These are phyloP conservation scores for Geotrypetes seraphini DNA, from an alignment of 2,797 vertebrate species.

Conservation along the genomic window DNA sequence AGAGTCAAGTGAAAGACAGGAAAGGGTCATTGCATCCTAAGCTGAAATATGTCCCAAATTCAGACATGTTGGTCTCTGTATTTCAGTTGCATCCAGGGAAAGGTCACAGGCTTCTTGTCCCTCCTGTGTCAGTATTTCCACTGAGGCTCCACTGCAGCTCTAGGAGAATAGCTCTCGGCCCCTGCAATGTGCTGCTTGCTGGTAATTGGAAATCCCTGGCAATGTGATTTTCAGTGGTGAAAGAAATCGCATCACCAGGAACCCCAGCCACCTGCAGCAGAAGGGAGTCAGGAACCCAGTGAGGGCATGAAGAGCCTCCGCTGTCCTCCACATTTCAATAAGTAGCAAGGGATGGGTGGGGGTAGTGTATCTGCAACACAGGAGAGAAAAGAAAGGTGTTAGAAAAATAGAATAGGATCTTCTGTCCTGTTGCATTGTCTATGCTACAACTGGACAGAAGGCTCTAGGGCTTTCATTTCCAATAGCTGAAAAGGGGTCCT, in stretches of 20 bases:
- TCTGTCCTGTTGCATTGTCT: no score
- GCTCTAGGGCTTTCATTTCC: no score
- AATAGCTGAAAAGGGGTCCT: no score
- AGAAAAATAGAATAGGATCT: no score
- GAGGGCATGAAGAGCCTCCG: no score
- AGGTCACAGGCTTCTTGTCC: neutral
- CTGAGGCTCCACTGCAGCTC: neutral
- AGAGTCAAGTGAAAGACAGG: constrained; percentile 16
- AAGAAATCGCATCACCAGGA: constrained; percentile 95
- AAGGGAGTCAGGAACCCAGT: no score
- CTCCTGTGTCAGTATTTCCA: neutral
- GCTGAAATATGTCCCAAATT: no score
- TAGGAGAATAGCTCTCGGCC: neutral
- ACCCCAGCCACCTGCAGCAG: constrained; percentile 49
- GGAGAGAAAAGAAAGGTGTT: no score
- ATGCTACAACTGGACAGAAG: no score
- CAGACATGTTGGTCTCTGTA: neutral
- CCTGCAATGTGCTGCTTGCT: constrained; percentile 42
- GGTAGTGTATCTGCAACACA: no score
- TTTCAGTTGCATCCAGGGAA: neutral
- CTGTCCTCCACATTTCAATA: no score
- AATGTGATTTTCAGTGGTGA: constrained; percentile 84
- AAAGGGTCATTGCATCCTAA: neutral
- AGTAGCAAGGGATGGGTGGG: no score
- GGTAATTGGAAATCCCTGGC: constrained; percentile 97